Conservation (phyloP, 2,113 vertebrate species). For the Catharus bicknelli region DNA sequence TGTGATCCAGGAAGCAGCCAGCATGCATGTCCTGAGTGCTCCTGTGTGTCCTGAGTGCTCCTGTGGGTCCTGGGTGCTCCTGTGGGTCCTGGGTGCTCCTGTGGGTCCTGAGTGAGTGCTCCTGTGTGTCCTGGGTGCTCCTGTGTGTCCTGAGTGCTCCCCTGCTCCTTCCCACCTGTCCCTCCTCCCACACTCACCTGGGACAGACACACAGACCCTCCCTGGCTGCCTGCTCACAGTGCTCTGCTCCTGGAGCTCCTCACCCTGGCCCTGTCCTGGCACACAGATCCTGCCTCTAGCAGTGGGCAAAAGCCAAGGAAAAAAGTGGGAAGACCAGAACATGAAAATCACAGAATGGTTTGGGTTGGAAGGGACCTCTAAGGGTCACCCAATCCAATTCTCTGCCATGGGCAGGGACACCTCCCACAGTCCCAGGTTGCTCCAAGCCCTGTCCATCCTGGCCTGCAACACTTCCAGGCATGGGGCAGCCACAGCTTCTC, state of each 20-base stretch:
- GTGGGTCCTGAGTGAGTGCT: too few relatives aligned
- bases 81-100: too few relatives aligned
- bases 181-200: rapidly evolving
- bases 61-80: background rate
- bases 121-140: too few relatives aligned
- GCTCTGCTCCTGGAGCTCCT: background rate
- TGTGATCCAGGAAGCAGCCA: background rate
- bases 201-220: background rate
- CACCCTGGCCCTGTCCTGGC: background rate
- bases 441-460: background rate
- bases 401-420: background rate
- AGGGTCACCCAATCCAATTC: background rate
- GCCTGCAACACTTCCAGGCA: background rate
- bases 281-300: background rate
- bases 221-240: background rate
- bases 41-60: too few relatives aligned
- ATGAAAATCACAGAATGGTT: background rate
- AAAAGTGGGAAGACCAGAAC: background rate
- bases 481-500: background rate
- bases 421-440: background rate
- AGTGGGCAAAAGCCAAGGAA: background rate
- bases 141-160: background rate
- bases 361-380: background rate
- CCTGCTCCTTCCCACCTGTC: background rate
- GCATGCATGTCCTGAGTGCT: too few relatives aligned